Conservation (phyloP, 2,113 vertebrate genomes). For the Zosterops lateralis region DNA sequence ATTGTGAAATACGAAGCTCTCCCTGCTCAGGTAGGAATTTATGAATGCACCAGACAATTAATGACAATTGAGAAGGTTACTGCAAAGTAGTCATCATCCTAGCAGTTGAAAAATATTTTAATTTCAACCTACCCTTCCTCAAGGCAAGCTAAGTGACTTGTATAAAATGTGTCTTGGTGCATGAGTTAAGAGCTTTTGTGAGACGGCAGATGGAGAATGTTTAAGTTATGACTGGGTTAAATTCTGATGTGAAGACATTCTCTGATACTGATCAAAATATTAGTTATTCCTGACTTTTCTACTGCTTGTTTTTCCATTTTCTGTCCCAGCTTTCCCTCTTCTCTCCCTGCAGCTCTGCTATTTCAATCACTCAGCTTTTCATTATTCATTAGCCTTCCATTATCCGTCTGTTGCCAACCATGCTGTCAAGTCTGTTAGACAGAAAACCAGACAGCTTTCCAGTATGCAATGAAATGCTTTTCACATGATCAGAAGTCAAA, state of each 20-base stretch:
- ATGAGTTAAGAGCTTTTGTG: not conserved
- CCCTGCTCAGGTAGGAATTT: not conserved
- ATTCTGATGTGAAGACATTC: not conserved
- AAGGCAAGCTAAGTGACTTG: not conserved
- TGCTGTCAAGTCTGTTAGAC: not conserved
- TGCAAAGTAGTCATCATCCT: not conserved
- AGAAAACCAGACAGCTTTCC: constrained; percentile 17
- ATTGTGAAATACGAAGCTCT: not conserved
- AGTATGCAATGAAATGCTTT: constrained; percentile 13
- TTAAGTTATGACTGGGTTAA: not conserved
- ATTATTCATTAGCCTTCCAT: constrained; percentile 42
- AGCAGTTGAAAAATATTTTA: not conserved
- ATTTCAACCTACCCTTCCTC: not conserved
- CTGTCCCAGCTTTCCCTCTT: not conserved
- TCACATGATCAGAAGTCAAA: constrained; percentile 42
- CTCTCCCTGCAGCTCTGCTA: not conserved
- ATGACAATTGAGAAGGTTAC: not conserved
- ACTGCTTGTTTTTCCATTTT: not conserved
- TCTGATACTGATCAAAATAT: not conserved
- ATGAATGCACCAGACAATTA: not conserved
- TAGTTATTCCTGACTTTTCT: not conserved
- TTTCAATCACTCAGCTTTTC: constrained; percentile 35
- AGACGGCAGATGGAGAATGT: not conserved
- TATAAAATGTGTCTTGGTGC: not conserved
- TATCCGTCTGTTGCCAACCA: not conserved